Evolutionary conservation across 2,888 invertebrate species (phyloP), one percentile per base, ranked within the genome.

Genomic region (Cryptophagus acutangulus): DNA sequence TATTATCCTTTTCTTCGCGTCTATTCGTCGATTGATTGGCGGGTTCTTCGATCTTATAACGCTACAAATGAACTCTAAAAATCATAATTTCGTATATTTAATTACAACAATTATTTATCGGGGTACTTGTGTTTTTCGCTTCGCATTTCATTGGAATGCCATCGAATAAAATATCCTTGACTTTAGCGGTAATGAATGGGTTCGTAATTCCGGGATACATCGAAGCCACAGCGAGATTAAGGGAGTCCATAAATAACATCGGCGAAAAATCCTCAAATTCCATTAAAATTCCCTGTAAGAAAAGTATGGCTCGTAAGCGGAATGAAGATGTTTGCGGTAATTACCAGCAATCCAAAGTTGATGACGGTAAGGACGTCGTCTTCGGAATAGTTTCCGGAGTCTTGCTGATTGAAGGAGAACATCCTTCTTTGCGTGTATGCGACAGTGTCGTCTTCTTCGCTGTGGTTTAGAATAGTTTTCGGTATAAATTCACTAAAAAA

Each of bases 111-210:
- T n/a, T n/a, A n/a, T n/a, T n/a, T n/a, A n/a, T n/a, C n/a, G n/a
- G n/a, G n/a, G n/a, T 20, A 73, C 74, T 65, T 10, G 75, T 57
- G 17, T 64, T 65, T 29, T 69, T 63, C 0, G 67, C 61, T 29
- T 67, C 65, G 43, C 79, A 78, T 46, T 68, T 70, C 15, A 79
- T 59, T 44, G 63, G 71, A 9, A 75, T 53, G 1, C 79, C 79
- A n/a, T 74, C 70, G 47, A 78, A 79, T 35, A 79, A 66, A 14
- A 79, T 54, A 18, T 78, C 75, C 18, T 62, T 67, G 0, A 71
- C 73, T 38, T 66, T 71, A 3, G 69, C 71, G 16, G 67, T 68
- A 18, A 73, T 42, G 58, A 78, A 40, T 13, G 28, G 10, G 16
- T 13, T 12, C n/a, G 16, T 25, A 6, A 26, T 9, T 5, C 20